These are phyloP conservation scores for Synergus itoensis DNA, from an alignment of 2,888 invertebrate species.

Conservation along the genomic window DNA sequence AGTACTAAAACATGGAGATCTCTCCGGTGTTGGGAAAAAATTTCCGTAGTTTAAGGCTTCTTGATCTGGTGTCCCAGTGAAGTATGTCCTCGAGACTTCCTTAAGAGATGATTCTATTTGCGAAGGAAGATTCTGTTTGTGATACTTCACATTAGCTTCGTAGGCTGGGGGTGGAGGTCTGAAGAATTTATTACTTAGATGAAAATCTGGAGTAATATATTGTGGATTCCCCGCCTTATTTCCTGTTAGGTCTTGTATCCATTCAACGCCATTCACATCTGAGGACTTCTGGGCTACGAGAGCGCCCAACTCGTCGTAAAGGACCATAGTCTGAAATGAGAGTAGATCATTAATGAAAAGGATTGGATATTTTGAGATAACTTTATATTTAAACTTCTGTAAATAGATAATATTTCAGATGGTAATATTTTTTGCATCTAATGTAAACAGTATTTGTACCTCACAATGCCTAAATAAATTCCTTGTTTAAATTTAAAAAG, in stretches of 20 bases:
- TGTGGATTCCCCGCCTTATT: slow-evolving; percentile 2
- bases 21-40: background rate
- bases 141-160: background rate
- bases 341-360: background rate
- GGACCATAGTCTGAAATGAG: slow-evolving; percentile 35
- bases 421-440: too few relatives aligned
- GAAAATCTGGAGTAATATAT: background rate
- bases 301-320: slow-evolving; percentile 40
- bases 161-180: slow-evolving; percentile 8
- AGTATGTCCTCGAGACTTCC: background rate
- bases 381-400: too few relatives aligned
- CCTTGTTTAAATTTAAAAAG: background rate
- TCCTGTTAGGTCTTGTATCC: background rate
- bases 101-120: background rate
- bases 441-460: too few relatives aligned
- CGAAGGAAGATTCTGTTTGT: background rate
- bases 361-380: background rate
- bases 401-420: too few relatives aligned
- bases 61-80: background rate
- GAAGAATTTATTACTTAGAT: background rate
- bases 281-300: slow-evolving; percentile 36
- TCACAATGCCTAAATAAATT: too few relatives aligned
- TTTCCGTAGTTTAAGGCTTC: background rate
- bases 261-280: background rate
- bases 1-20: background rate